Base-by-base conservation (phyloP, 2,888 invertebrate species). In the Conistra vaccinii region DNA sequence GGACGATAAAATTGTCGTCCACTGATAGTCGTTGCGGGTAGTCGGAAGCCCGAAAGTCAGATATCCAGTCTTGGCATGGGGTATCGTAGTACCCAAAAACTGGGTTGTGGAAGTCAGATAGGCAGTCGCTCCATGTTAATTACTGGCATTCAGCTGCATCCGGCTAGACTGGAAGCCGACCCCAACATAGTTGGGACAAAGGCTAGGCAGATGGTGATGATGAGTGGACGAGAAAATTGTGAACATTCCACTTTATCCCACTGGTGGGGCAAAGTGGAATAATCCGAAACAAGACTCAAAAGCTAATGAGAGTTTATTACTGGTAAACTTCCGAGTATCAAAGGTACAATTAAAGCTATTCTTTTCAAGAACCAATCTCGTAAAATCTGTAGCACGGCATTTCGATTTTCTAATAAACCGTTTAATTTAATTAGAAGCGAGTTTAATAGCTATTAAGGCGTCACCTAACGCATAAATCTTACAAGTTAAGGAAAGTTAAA, bases 401-500 rank as follows among this genome's bases (percentile, higher is more conserved):
- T 55, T 45, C 14, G 4, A 55, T 79, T 70, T 62, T 68, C 48
- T 57, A 51, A 66, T 32, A 39, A 57, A 57, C 48, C 68, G 2
- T 58, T 71, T 71, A 69, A 85, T 78, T 73, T 42, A 0, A 51
- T 66, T 62, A 62, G 6, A 35, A 12, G 23, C 57, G 23, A 63
- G 26, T 61, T 83, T 83, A 73, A 83, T 29, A 57, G 60, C 58
- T 20, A 45, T 48, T n/a, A 53, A 82, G 35, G 66, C 69, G 55
- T 74, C 63, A 62, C 55, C 51, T 53, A 55, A 80, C 66, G 51
- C 62, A 74, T 72, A 73, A 80, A 75, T 79, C 79, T 66, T 65
- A 58, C 51, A 39, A 42, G 45, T 42, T 42, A 53, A 76, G 62
- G 77, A 85, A 87, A 85, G 77, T 70, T 69, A 26, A 53, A 67